A percentile compares a stretch with the other conserved stretches of the same genome.
Conservation (phyloP, 2,888 invertebrate species). For the Pilophorus perplexus region DNA sequence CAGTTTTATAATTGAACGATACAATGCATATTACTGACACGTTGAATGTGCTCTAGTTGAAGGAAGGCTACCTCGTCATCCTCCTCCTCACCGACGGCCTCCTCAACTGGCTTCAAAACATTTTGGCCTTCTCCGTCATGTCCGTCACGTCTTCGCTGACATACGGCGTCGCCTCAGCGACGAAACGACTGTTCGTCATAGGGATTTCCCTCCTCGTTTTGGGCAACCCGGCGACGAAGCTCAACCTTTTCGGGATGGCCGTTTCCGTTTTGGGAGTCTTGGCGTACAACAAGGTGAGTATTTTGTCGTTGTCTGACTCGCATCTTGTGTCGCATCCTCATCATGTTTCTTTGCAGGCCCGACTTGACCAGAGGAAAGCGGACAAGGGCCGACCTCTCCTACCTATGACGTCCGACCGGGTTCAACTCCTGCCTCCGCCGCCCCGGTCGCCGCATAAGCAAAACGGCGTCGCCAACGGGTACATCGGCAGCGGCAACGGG, state of each 20-base stretch:
- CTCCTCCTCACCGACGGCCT: constrained; percentile 71
- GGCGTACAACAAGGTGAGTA: constrained; percentile 75
- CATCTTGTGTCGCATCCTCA: not conserved
- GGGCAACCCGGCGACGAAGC: constrained; percentile 84
- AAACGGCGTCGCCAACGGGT: constrained; percentile 22
- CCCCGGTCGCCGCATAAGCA: constrained; percentile 13
- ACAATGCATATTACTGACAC: too few relatives aligned
- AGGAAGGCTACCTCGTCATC: constrained; percentile 23
- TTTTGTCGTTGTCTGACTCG: not conserved
- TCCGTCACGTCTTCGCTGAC: constrained; percentile 89
- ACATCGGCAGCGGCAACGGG: constrained; percentile 5
- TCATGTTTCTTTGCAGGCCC: constrained; percentile 57
- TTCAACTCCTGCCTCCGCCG: constrained; percentile 14
- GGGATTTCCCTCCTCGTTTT: constrained; percentile 80
- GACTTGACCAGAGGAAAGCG: constrained; percentile 63
- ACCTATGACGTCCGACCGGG: constrained; percentile 52
- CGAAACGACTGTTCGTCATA: constrained; percentile 90
- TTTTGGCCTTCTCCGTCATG: constrained; percentile 90
- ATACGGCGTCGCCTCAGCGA: constrained; percentile 93
- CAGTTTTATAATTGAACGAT: too few relatives aligned
- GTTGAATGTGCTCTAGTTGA: constrained; percentile 1
- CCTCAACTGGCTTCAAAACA: constrained; percentile 91
- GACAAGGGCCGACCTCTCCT: constrained; percentile 58
- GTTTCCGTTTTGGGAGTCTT: constrained; percentile 87
- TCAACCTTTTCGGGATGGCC: constrained; percentile 87